Percentiles rank a stretch among this genome's conserved stretches.
phyloP scores from a whole-genome alignment of 2,888 invertebrate species.

The Zhuqinia jingwanae region DNA sequence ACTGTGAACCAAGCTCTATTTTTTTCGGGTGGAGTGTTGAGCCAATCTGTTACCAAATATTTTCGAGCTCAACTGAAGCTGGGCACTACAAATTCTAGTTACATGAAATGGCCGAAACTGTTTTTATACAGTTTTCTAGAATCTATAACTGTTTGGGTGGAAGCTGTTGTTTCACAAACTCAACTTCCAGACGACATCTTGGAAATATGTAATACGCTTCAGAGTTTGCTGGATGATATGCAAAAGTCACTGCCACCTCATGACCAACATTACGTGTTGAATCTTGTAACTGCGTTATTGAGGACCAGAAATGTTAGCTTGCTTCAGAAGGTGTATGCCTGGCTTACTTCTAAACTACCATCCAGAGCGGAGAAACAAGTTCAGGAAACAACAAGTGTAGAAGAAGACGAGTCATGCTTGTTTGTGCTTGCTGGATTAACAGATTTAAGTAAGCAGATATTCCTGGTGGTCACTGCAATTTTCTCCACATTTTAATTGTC shows the following conservation, averaged over 20 bases:
- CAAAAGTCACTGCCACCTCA: slow-evolving; percentile 48
- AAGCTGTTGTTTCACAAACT: slow-evolving; percentile 65
- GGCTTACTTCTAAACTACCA: slow-evolving; percentile 71
- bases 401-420: slow-evolving; percentile 43
- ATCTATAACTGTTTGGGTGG: slow-evolving; percentile 71
- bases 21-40: slow-evolving; percentile 51
- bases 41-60: slow-evolving; percentile 62
- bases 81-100: slow-evolving; percentile 52
- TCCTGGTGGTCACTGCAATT: too few relatives aligned
- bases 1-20: slow-evolving; percentile 56
- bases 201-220: slow-evolving; percentile 65
- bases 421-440: slow-evolving; percentile 70
- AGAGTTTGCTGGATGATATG: slow-evolving; percentile 69
- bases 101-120: slow-evolving; percentile 58
- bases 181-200: slow-evolving; percentile 70
- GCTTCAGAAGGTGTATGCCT: slow-evolving; percentile 75
- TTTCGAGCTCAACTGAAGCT: slow-evolving; percentile 58
- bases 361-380: not conserved
- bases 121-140: slow-evolving; percentile 57
- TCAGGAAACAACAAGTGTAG: slow-evolving; percentile 1
- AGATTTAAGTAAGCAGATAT: slow-evolving; percentile 58
- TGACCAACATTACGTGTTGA: slow-evolving; percentile 64
- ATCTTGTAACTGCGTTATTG: slow-evolving; percentile 68
- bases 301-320: slow-evolving; percentile 74
- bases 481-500: too few relatives aligned